Base-by-base conservation (phyloP, 2,888 invertebrate species). In the Cheiracanthium punctorium region DNA sequence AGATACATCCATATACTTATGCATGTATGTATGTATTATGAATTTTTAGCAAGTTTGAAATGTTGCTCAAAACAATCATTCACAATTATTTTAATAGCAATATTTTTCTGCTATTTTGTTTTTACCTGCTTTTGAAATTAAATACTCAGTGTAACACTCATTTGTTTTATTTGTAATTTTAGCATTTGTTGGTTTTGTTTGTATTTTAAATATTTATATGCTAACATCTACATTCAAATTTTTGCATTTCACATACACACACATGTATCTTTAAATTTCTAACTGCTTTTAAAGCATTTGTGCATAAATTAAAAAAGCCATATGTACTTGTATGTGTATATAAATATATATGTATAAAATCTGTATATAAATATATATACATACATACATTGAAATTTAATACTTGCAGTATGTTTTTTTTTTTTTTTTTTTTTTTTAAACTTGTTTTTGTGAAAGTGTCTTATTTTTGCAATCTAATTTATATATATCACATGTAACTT, bases 401-500 rank as follows among this genome's bases (percentile, higher is more conserved):
- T 24, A 58, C 58, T 58, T 58, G 58, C 58, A 58, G 24, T 58
- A 24, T 48, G 43, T 48, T 48, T 58, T 58, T 30, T 67, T 67
- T 30, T 14, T 32, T n/a, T n/a, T n/a, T n/a, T n/a, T n/a, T n/a
- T n/a, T n/a, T n/a, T n/a, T n/a, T n/a, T n/a, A n/a, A n/a, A n/a
- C n/a, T 32, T 32, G 67, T 32, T 67, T 67, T 67, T 32, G 30
- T 67, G 32, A 30, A 67, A 67, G 67, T 67, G n/a, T 67, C 32
- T 67, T 67, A 67, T 32, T 67, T 30, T 67, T 67, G 58, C 58
- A 58, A 58, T 58, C 58, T 58, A 80, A 79, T 52, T 37, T 72
- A 80, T 70, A 80, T 70, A 33, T 70, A 64, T 43, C 71, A 71
- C 43, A 70, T 70, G 32, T 65, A 74, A 73, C 41, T 73, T 48